These are phyloP conservation scores for Oryzias celebensis DNA, from an alignment of 2,113 vertebrate genomes.

Conservation along the genomic window DNA sequence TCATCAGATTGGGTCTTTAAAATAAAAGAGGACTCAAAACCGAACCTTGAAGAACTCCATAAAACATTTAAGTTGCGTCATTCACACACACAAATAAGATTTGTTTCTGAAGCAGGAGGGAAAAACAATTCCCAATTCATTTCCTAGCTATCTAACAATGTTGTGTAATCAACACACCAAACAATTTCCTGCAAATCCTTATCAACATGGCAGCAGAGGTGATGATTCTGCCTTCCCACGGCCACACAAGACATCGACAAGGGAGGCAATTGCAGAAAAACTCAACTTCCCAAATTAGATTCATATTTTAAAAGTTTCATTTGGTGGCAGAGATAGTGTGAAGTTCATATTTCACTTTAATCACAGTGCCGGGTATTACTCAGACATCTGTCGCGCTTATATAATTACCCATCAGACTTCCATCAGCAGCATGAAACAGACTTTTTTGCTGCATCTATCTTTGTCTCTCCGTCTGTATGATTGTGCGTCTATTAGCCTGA, in stretches of 20 bases:
- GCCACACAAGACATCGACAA: constrained; percentile 29
- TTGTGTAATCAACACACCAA: no score
- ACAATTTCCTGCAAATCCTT: constrained; percentile 62
- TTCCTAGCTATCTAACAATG: no score
- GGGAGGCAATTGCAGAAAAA: constrained; percentile 14
- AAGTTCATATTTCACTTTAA: constrained; percentile 61
- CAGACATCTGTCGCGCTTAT: constrained; percentile 60
- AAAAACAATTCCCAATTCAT: no score
- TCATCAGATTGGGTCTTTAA: no score
- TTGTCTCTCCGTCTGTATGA: constrained; percentile 3
- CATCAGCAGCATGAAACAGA: constrained; percentile 42
- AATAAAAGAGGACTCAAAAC: no score
- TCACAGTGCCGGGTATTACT: constrained; percentile 51
- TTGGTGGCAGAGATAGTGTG: constrained; percentile 50
- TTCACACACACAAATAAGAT: no score
- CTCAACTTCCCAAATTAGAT: constrained; percentile 44
- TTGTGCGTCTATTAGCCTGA: constrained; percentile 24
- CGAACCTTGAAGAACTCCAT: no score
- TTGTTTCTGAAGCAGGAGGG: no score
- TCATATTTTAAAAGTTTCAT: constrained; percentile 65
- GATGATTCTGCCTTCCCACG: constrained; percentile 59
- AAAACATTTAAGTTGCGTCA: no score
- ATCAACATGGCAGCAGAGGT: constrained; percentile 63
- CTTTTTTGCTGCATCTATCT: constrained; percentile 25
- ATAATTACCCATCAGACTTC: constrained; percentile 52